Conservation (phyloP, 2,113 vertebrate genomes). For the Scophthalmus maximus region DNA sequence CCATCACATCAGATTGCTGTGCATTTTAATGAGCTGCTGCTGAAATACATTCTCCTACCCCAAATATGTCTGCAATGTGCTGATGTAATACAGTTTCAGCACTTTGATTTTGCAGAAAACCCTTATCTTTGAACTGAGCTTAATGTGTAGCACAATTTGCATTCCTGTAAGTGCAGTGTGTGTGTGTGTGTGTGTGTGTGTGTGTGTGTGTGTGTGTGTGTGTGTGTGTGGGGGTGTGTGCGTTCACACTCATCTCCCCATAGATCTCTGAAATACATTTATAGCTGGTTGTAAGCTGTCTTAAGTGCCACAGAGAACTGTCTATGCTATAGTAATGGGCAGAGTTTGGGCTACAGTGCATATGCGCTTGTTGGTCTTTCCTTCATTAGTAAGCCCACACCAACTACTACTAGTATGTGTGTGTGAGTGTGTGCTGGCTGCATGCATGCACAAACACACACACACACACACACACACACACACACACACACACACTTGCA, state of each 20-base stretch:
- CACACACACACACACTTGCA: constrained; percentile 20
- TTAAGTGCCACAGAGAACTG: constrained; percentile 46
- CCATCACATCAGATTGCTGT: constrained; percentile 3
- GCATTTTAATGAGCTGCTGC: constrained; percentile 45
- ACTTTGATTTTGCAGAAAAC: constrained; percentile 34
- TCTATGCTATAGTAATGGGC: constrained; percentile 38
- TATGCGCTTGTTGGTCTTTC: constrained; percentile 36
- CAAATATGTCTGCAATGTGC: constrained; percentile 33
- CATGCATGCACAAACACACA: not conserved
- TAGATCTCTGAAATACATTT: constrained; percentile 41
- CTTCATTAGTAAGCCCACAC: constrained; percentile 42
- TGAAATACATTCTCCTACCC: not conserved
- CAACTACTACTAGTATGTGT: not conserved
- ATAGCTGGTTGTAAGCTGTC: constrained; percentile 49
- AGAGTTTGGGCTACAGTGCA: constrained; percentile 34
- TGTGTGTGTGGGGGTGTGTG: not conserved
- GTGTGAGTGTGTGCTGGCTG: not conserved
- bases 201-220: not conserved
- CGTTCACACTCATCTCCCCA: not conserved
- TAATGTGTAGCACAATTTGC: constrained; percentile 16
- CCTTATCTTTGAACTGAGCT: constrained; percentile 26
- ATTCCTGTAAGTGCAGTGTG: constrained; percentile 1
- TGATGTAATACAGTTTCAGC: constrained; percentile 46
- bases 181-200: not conserved
- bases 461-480: constrained; percentile 12